Conservation (phyloP, 2,888 invertebrate genomes). For the Hyposoter dolosus region DNA sequence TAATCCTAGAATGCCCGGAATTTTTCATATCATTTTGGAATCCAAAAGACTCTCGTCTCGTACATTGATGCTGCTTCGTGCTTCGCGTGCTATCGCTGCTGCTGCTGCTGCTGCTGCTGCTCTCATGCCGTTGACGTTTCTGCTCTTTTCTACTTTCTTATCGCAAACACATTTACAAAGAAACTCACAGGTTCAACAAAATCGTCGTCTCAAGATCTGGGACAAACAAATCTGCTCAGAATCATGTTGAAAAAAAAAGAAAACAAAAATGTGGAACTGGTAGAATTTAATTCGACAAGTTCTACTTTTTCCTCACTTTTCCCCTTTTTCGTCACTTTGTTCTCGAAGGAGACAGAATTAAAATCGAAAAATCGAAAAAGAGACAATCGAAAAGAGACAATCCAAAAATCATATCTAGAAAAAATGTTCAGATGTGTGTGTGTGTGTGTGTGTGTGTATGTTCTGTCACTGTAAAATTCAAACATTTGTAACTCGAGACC, state of each 20-base stretch:
- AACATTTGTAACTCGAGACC: too few relatives aligned
- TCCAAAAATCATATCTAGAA: too few relatives aligned
- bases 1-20: neutral
- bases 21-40: constrained; percentile 2
- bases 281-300: neutral
- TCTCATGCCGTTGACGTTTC: constrained; percentile 37
- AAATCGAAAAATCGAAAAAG: too few relatives aligned
- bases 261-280: neutral
- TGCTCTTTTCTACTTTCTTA: constrained; percentile 7
- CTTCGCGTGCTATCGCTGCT: constrained; percentile 65
- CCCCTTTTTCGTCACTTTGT: neutral
- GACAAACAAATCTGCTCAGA: neutral
- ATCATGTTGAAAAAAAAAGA: neutral
- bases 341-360: neutral
- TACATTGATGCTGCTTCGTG: constrained; percentile 59
- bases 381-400: too few relatives aligned
- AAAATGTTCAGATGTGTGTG: too few relatives aligned
- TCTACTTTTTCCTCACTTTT: neutral
- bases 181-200: neutral
- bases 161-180: neutral
- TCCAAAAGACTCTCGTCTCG: neutral
- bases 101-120: constrained; percentile 55
- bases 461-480: too few relatives aligned
- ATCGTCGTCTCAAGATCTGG: neutral
- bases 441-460: too few relatives aligned